Base-by-base conservation (phyloP, 64 coral and sea anemone genomes). In the Pachyseris speciosa region DNA sequence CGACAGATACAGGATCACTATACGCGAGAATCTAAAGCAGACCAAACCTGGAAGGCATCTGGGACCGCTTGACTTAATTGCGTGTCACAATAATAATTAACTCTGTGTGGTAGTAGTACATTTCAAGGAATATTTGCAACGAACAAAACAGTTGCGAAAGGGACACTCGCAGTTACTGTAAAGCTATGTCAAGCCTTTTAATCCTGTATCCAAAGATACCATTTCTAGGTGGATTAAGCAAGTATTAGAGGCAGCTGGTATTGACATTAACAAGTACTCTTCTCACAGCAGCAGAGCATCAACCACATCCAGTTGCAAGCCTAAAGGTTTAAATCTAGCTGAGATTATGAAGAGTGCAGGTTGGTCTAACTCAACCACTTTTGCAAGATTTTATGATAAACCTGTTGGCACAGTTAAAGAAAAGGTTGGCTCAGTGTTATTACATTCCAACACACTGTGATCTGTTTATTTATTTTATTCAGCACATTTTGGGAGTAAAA, bases 161-260 rank as follows among this genome's bases (percentile, higher is more conserved):
- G 48, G 22, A 20, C 45, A 75, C 43, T 57, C 45, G 15, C 45
- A 87, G 70, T 51, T 87, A 50, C 49, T 87, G 40, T 38, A 74
- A 37, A 73, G 85, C 33, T 59, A 74, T 57, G 24, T 47, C 17
- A 87, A 87, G 24, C 68, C 85, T 25, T 75, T 73, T 38, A 41
- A 38, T 37, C 69, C 85, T 72, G 85, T 85, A 4, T 67, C 61
- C 83, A 85, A 53, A 37, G 81, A 84, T 65, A 84, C 81, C 63
- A 84, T 84, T 67, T 55, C 33, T 7, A 24, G 58, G 30, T 68
- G 64, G 84, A 15, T 86, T 26, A 86, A 86, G 64, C 38, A 86
- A 86, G 66, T 71, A 0, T 67, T 86, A 50, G 10, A 68, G 43
- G 7, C n/a, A 57, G 38, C 84, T 33, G 79, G 79, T 61, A 83